phyloP scores from a whole-genome alignment of 2,888 invertebrate species.

The Melitaea athalia region DNA sequence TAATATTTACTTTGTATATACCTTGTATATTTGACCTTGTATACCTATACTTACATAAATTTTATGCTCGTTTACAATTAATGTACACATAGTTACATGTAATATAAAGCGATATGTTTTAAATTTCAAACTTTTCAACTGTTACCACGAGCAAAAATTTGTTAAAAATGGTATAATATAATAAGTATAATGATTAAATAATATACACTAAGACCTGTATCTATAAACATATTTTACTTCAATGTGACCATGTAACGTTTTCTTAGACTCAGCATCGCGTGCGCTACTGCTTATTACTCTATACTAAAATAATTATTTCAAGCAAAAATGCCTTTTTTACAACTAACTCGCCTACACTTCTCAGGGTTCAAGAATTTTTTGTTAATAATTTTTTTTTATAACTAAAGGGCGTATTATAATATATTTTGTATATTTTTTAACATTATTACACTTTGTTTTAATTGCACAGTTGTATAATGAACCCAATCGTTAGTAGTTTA shows the following conservation, averaged over 20 bases:
- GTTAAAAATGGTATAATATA: neutral
- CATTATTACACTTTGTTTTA: neutral
- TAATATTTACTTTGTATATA: too few relatives aligned
- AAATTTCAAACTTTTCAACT: neutral
- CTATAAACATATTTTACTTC: neutral
- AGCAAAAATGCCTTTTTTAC: slow-evolving; percentile 13
- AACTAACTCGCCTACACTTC: slow-evolving; percentile 41
- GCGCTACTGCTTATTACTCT: slow-evolving; percentile 45
- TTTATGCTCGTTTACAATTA: too few relatives aligned
- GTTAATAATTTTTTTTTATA: neutral
- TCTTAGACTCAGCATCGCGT: slow-evolving; percentile 53
- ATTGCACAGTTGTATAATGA: neutral
- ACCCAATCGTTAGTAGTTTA: neutral
- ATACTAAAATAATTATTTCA: slow-evolving; percentile 49
- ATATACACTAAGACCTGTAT: neutral
- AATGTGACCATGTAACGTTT: slow-evolving; percentile 65
- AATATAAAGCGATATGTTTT: too few relatives aligned
- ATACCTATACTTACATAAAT: too few relatives aligned
- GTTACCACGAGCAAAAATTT: neutral
- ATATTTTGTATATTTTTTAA: neutral
- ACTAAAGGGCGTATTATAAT: neutral
- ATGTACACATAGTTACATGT: too few relatives aligned
- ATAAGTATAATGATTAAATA: neutral
- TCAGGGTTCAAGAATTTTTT: neutral
- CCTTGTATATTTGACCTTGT: too few relatives aligned